Percentiles rank a stretch among this genome's conserved stretches.
These are phyloP conservation scores for Orycteropus afer DNA, from an alignment of 2,113 vertebrate genomes.

Conservation along the genomic window DNA sequence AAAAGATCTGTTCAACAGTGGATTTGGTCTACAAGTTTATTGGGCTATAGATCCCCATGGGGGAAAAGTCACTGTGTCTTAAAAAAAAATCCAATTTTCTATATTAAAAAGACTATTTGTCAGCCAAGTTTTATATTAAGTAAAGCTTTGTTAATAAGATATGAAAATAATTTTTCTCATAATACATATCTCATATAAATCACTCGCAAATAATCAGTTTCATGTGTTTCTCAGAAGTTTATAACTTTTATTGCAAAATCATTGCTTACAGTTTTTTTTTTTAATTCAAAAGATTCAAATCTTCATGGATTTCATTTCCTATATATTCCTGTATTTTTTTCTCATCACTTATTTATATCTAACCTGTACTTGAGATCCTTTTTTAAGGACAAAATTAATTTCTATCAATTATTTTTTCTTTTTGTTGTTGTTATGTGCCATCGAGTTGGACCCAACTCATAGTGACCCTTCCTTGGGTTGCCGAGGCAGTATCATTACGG, in stretches of 20 bases:
- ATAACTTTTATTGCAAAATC: not conserved
- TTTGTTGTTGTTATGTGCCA: no score
- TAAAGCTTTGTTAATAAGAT: constrained; percentile 19
- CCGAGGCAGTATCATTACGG: no score
- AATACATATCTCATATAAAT: not conserved
- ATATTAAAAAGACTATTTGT: not conserved
- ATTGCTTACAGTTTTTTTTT: not conserved
- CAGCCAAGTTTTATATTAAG: not conserved
- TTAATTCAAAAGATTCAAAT: constrained; percentile 47
- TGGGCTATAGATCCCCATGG: not conserved
- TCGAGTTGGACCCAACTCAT: no score
- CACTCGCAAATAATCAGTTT: not conserved
- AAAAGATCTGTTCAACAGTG: not conserved
- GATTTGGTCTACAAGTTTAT: not conserved
- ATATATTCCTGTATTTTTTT: constrained; percentile 32
- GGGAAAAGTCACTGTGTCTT: not conserved
- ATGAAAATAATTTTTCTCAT: not conserved
- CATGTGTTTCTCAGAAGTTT: constrained; percentile 24
- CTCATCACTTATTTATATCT: constrained; percentile 66
- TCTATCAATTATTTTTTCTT: constrained; percentile 59
- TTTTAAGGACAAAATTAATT: constrained; percentile 52
- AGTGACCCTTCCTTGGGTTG: no score
- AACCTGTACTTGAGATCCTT: constrained; percentile 14
- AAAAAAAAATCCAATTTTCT: not conserved
- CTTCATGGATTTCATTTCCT: constrained; percentile 29